Evolutionary conservation across 2,797 vertebrate genomes (phyloP).

Genomic region (Balearica regulorum): DNA sequence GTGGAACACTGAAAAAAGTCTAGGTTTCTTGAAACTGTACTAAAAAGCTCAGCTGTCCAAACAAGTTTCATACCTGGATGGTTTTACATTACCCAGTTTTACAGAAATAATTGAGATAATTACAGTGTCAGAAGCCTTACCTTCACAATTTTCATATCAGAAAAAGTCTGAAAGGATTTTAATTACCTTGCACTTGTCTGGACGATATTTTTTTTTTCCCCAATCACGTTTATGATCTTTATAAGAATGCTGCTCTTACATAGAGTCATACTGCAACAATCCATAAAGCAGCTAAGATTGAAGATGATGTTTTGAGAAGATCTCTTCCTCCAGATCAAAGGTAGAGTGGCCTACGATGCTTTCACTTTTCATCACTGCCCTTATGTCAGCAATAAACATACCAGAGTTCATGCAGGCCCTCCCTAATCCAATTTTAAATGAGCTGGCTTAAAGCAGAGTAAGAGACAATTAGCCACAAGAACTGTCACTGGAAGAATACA

Average conservation of each 20-base stretch:
- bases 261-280: neutral
- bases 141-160: neutral
- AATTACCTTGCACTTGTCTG: neutral
- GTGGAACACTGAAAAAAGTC: neutral
- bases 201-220: neutral
- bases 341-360: neutral
- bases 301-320: neutral
- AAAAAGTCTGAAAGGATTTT: neutral
- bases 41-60: neutral
- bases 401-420: neutral
- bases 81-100: neutral
- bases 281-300: neutral
- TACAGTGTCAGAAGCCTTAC: neutral
- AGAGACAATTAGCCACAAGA: neutral
- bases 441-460: neutral
- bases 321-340: neutral
- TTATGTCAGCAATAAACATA: neutral
- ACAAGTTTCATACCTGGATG: neutral
- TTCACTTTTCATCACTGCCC: neutral
- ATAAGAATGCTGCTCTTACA: neutral
- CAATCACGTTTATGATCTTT: neutral
- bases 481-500: neutral
- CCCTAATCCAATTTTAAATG: neutral
- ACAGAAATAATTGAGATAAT: neutral
- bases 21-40: neutral